Conservation (phyloP, 92 coral and sea anemone genomes). For the Palythoa heliodiscus region DNA sequence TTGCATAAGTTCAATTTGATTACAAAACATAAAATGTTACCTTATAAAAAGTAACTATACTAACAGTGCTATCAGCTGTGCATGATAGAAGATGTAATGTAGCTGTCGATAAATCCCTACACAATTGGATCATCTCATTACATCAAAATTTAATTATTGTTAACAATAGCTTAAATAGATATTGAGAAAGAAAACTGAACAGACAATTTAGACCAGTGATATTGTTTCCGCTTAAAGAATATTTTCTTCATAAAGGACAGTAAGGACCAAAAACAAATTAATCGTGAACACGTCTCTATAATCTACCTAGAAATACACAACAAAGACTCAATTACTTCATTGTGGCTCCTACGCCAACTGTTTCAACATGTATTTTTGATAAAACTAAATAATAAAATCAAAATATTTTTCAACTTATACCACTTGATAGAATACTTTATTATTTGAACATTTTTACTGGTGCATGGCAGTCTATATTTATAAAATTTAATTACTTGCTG, state of each 20-base stretch:
- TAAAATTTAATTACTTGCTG: background rate
- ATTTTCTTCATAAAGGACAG: background rate
- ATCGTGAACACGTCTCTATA: background rate
- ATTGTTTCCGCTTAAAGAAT: conserved; percentile 27
- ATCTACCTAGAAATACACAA: background rate
- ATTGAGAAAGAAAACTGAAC: background rate
- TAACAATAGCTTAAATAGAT: conserved; percentile 2
- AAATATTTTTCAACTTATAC: background rate
- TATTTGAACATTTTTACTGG: background rate
- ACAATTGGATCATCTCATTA: conserved; percentile 20
- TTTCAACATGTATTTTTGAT: background rate
- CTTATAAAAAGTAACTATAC: background rate
- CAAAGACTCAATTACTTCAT: background rate
- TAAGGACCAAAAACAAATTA: background rate
- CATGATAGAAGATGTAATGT: background rate
- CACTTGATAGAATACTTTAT: background rate
- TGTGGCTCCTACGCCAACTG: background rate
- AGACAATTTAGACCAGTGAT: background rate
- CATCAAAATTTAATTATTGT: conserved; percentile 15
- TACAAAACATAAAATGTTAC: background rate
- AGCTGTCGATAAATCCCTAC: background rate
- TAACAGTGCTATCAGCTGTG: background rate
- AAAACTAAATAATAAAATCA: conserved; percentile 4
- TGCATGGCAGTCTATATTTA: background rate
- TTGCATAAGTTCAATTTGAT: background rate